Conservation (phyloP, 2,113 vertebrate species). For the Scartelaos histophorus region DNA sequence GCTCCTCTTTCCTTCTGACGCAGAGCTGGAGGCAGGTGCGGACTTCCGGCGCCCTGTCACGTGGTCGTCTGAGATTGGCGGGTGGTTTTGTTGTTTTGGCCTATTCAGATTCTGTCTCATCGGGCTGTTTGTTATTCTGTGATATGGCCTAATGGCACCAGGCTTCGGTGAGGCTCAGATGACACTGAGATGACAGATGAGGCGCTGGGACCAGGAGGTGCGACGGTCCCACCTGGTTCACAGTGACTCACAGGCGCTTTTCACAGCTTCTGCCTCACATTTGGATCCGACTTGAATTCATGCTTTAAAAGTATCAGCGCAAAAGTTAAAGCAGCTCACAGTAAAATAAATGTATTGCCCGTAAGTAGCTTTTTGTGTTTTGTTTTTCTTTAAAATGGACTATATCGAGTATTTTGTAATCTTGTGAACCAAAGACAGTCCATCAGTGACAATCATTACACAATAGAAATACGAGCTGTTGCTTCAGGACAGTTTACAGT, state of each 20-base stretch:
- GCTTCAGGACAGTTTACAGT: neutral
- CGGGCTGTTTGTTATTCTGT: neutral
- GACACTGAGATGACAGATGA: neutral
- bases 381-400: neutral
- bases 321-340: neutral
- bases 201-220: neutral
- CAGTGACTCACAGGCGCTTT: neutral
- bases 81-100: neutral
- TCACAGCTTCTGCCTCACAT: neutral
- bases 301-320: neutral
- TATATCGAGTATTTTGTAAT: neutral
- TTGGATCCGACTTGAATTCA: neutral
- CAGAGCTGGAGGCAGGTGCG: constrained; percentile 10
- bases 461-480: neutral
- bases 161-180: neutral
- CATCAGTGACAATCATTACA: neutral
- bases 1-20: constrained; percentile 6
- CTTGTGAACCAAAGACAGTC: neutral
- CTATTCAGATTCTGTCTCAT: neutral
- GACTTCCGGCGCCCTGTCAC: constrained; percentile 2
- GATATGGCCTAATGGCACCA: neutral
- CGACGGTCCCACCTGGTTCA: neutral
- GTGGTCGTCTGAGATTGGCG: constrained; percentile 1
- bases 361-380: neutral
- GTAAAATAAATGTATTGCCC: neutral